Conservation (phyloP, 2,888 invertebrate genomes). For the Boloria selene region DNA sequence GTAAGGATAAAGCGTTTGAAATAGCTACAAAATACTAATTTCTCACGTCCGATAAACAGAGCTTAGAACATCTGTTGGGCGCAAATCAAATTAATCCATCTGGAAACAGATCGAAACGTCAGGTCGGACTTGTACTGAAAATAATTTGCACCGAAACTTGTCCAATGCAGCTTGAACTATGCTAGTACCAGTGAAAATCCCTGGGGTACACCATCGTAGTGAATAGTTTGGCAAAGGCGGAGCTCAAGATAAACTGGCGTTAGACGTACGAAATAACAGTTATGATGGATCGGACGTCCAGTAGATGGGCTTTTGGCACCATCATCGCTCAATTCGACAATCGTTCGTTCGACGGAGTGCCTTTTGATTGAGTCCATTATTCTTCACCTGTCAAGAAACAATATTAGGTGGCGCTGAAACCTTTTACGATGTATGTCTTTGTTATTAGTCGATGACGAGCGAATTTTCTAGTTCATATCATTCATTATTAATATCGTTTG, state of each 20-base stretch:
- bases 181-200: conserved; percentile 26
- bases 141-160: conserved; percentile 67
- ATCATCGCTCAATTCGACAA: conserved; percentile 76
- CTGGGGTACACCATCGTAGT: conserved; percentile 15
- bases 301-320: conserved; percentile 73
- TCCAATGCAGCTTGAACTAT: conserved; percentile 50
- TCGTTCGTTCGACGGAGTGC: conserved; percentile 70
- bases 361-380: conserved; percentile 71
- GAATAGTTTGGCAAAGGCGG: conserved; percentile 30
- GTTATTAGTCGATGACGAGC: conserved; percentile 36
- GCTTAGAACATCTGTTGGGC: conserved; percentile 71
- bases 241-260: conserved; percentile 52
- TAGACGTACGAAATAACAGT: conserved; percentile 56
- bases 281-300: conserved; percentile 75
- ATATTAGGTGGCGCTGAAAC: conserved; percentile 38
- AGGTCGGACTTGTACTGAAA: conserved; percentile 72
- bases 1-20: conserved; percentile 17
- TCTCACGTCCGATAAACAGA: conserved; percentile 48
- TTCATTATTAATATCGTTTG: conserved; percentile 15
- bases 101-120: conserved; percentile 80
- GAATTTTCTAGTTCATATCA: conserved; percentile 30
- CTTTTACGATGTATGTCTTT: conserved; percentile 38
- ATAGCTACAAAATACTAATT: conserved; percentile 42
- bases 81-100: conserved; percentile 82
- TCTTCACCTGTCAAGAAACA: conserved; percentile 53